Base-by-base conservation (phyloP, 2,888 invertebrate species). In the Pimpla rufipes region DNA sequence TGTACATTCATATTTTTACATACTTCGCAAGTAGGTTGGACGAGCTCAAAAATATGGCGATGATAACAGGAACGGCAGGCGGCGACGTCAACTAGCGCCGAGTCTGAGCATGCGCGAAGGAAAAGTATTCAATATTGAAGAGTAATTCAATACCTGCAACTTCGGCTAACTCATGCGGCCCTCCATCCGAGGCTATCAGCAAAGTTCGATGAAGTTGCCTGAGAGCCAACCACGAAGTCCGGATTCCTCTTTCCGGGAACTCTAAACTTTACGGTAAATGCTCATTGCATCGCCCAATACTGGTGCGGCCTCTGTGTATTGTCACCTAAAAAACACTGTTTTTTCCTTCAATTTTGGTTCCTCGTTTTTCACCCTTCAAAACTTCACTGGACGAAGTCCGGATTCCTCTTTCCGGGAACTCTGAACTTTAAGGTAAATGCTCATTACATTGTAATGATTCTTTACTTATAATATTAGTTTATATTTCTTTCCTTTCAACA, bases 181-280 rank as follows among this genome's bases (percentile, higher is more conserved):
- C 10, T 18, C 37, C 2, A 40, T 37, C 23, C 62, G 11, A 18
- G 16, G 62, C 62, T 37, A 37, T 62, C 37, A 16, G 62, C 37
- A 62, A 62, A 62, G 62, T 62, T 62, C 18, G 62, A 62, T 62
- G 62, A 62, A 62, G 62, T 40, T 62, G 10, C 18, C n/a, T 10
- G 23, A 55, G 21, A 35, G 35, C 57, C 16, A 59, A 35, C 35
- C 35, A 59, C 35, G 29, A 35, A 59, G 57, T 59, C 57, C 1
- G 35, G 8, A 35, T 59, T 59, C 8, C 21, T 23, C n/a, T 8
- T 23, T 35, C 10, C 18, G 2, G 4, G 21, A 21, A 8, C 70
- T 16, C 23, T 52, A 13, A 37, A 68, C 11, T 18, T 3, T n/a
- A 52, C 13, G 21, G 37, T 29, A 29, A 57, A 57, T 29, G n/a